phyloP scores from a whole-genome alignment of 2,888 invertebrate genomes.

The Cerastoderma edule region DNA sequence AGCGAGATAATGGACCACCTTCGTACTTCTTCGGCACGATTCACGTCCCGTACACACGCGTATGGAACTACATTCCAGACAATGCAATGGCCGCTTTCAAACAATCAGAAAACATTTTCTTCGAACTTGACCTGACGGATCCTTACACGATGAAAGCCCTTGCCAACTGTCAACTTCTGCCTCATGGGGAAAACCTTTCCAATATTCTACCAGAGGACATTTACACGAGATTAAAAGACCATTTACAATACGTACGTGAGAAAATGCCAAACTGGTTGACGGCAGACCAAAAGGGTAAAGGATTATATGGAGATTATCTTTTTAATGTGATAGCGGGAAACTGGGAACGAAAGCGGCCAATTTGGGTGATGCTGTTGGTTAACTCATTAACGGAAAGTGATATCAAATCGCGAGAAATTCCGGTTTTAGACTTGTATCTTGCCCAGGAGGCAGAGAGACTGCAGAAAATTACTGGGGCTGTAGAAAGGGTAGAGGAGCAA shows the following conservation, averaged over 20 bases:
- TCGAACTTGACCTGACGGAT: slow-evolving; percentile 86
- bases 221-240: slow-evolving; percentile 84
- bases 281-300: slow-evolving; percentile 81
- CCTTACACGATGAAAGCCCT: slow-evolving; percentile 84
- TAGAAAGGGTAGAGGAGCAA: slow-evolving; percentile 86
- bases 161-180: slow-evolving; percentile 85
- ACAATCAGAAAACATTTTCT: slow-evolving; percentile 84
- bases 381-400: slow-evolving; percentile 85
- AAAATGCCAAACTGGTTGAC: slow-evolving; percentile 84
- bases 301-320: slow-evolving; percentile 84
- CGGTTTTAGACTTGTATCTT: slow-evolving; percentile 86
- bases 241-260: slow-evolving; percentile 84
- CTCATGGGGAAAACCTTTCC: slow-evolving; percentile 81
- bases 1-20: slow-evolving; percentile 80
- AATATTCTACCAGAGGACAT: slow-evolving; percentile 84
- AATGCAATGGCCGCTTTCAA: slow-evolving; percentile 85
- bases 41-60: slow-evolving; percentile 86
- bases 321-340: slow-evolving; percentile 85
- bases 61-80: slow-evolving; percentile 86
- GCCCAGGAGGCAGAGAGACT: slow-evolving; percentile 85
- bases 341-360: slow-evolving; percentile 86
- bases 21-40: slow-evolving; percentile 86
- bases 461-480: slow-evolving; percentile 85
- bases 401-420: slow-evolving; percentile 84
- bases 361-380: slow-evolving; percentile 86